Percentiles rank a stretch among this genome's conserved stretches.
Conservation (phyloP, 2,888 invertebrate species). For the Pardosa pseudoannulata region DNA sequence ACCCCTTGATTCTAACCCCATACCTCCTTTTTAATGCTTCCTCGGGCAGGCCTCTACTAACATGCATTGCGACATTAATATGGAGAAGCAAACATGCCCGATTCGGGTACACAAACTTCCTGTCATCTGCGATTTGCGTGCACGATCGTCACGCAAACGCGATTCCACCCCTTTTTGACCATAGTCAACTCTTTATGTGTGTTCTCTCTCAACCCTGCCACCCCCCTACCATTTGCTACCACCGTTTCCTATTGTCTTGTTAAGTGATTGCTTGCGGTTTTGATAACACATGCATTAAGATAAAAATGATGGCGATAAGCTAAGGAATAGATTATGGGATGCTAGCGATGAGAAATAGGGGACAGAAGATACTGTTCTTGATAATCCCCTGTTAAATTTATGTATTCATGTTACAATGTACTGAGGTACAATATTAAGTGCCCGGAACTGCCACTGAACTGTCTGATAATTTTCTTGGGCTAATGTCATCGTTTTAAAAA, state of each 20-base stretch:
- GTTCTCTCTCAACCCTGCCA: not conserved
- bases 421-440: no score
- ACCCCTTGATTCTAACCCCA: not conserved
- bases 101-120: not conserved
- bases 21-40: not conserved
- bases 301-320: no score
- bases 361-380: no score
- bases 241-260: not conserved
- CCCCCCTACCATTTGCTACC: not conserved
- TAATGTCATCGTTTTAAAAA: no score
- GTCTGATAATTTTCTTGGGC: no score
- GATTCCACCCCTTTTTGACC: not conserved
- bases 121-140: conserved; percentile 13
- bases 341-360: no score
- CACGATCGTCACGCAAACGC: not conserved
- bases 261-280: not conserved
- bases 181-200: not conserved
- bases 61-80: not conserved
- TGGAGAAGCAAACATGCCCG: not conserved
- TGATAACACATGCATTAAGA: not conserved
- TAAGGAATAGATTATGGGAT: no score
- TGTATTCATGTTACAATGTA: no score
- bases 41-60: not conserved
- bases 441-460: no score
- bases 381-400: no score